Evolutionary conservation across 2,113 vertebrate genomes (phyloP).

Genomic region (Microcebus tavaratra): DNA sequence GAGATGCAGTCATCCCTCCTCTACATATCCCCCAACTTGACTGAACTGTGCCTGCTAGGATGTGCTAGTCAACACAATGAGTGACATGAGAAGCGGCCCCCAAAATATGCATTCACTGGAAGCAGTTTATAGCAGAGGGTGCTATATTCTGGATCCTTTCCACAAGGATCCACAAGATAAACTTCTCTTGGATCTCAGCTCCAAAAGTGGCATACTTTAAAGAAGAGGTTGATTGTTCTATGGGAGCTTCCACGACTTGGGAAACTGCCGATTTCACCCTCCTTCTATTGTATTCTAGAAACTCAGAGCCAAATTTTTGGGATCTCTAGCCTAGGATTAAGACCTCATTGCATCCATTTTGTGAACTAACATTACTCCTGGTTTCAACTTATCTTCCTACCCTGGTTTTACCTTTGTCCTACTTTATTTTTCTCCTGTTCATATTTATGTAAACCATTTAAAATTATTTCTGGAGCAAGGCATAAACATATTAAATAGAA

Average conservation of each 20-base stretch:
- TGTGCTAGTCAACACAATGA: too few relatives aligned
- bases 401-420: not conserved
- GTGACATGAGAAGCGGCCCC: not conserved
- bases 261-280: not conserved
- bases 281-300: not conserved
- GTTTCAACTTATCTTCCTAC: not conserved
- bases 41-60: not conserved
- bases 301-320: not conserved
- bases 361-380: not conserved
- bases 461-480: conserved; percentile 5
- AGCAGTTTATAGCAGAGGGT: not conserved
- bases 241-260: not conserved
- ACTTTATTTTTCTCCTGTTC: not conserved
- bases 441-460: not conserved
- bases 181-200: not conserved
- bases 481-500: not conserved
- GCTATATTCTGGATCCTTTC: not conserved
- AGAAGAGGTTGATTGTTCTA: not conserved
- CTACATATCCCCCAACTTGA: too few relatives aligned
- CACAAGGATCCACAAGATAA: not conserved
- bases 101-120: too few relatives aligned
- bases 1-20: not conserved
- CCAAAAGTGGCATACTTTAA: not conserved
- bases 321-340: not conserved
- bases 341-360: not conserved